These are phyloP conservation scores for Lagenorhynchus albirostris DNA, from an alignment of 2,113 vertebrate species.

Conservation along the genomic window DNA sequence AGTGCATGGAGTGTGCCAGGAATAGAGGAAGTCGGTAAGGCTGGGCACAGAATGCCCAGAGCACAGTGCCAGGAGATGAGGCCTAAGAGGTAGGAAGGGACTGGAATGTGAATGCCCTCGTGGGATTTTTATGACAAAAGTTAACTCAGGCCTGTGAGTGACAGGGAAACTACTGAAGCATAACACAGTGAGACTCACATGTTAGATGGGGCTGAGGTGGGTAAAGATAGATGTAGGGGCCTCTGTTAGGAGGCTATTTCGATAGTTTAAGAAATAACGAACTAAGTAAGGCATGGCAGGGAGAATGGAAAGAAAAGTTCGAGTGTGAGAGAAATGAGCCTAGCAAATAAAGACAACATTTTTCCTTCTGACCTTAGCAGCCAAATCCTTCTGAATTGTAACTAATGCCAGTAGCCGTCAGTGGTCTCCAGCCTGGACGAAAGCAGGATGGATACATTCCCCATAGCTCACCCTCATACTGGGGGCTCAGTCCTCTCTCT, in stretches of 20 bases:
- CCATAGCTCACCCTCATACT: not conserved
- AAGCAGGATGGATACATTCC: not conserved
- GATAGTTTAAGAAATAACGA: not conserved
- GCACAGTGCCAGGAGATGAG: not conserved
- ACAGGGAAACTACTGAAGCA: not conserved
- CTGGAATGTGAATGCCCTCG: not conserved
- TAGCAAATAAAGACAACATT: not conserved
- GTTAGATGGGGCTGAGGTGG: not conserved
- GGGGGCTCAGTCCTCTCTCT: not conserved
- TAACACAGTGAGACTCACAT: not conserved
- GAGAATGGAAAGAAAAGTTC: not conserved
- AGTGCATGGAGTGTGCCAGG: not conserved
- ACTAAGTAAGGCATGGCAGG: not conserved
- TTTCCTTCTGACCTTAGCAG: not conserved
- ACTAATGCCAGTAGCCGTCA: not conserved
- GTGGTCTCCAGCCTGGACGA: not conserved
- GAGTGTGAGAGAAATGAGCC: not conserved
- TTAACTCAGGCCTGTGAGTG: not conserved
- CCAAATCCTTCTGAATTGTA: not conserved
- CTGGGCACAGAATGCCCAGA: not conserved
- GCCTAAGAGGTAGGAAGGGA: not conserved
- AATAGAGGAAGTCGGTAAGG: not conserved
- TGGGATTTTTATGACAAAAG: not conserved
- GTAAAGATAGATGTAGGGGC: not conserved
- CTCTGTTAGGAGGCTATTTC: not conserved